These are phyloP conservation scores for Drosophila borealis DNA, from an alignment of 2,888 invertebrate species.

Conservation along the genomic window DNA sequence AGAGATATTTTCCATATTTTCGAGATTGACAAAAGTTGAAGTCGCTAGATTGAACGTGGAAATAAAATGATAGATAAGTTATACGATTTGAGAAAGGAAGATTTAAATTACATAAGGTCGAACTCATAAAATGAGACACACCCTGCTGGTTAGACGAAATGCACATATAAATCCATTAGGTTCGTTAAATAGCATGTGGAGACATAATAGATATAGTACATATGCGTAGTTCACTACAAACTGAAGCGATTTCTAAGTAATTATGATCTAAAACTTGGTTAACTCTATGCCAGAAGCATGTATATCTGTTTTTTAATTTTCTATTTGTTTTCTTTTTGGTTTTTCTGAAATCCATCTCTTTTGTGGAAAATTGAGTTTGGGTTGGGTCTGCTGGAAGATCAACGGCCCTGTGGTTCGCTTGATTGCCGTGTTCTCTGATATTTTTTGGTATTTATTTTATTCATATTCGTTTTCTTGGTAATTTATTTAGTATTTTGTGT, in stretches of 20 bases:
- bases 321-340: neutral
- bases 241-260: constrained; percentile 46
- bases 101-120: constrained; percentile 28
- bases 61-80: constrained; percentile 31
- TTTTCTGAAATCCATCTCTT: neutral
- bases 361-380: neutral
- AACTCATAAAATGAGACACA: constrained; percentile 38
- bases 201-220: constrained; percentile 34
- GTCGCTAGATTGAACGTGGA: constrained; percentile 58
- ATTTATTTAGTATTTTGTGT: constrained; percentile 18
- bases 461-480: constrained; percentile 18
- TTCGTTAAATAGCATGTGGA: constrained; percentile 31
- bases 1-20: constrained; percentile 19
- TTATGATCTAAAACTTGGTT: constrained; percentile 28
- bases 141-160: constrained; percentile 12
- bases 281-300: constrained; percentile 34
- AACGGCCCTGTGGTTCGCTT: constrained; percentile 33
- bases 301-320: constrained; percentile 9
- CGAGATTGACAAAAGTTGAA: constrained; percentile 71
- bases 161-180: constrained; percentile 28
- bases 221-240: constrained; percentile 40
- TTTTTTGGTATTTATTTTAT: constrained; percentile 11
- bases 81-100: constrained; percentile 57
- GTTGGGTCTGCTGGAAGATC: constrained; percentile 55
- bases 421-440: constrained; percentile 23